Base-by-base conservation (phyloP, 1,140 invertebrate genomes). In the Drosophila rufa region DNA sequence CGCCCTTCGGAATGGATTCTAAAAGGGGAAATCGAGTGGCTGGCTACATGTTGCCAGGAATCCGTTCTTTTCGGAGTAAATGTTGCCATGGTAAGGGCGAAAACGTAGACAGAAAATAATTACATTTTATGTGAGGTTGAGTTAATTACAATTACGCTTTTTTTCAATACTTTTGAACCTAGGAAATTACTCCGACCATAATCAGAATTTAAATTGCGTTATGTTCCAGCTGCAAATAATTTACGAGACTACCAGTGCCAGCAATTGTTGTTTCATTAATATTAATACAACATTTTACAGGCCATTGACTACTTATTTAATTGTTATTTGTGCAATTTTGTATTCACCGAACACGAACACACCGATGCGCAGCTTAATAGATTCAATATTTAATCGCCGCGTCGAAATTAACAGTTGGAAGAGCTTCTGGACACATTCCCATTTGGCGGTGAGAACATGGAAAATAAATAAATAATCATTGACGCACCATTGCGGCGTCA, bases 281-380 rank as follows among this genome's bases (percentile, higher is more conserved):
- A 79, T 79, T 79, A 79, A 79, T 69, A 70, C 65, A 58, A 62
- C 58, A 64, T 79, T 79, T 79, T 46, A 78, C 76, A 57, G 51
- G 25, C 75, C 50, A 79, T 79, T 70, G 75, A 51, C 58, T 78
- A 19, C 57, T 57, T 58, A 70, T 78, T 78, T 76, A 57, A 78
- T 78, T 68, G 55, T 50, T 50, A 71, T 56, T 48, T 59, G 47
- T 40, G 22, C 22, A 15, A 12, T 66, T 67, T 48, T 47, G 17
- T 17, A 43, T 42, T 60, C 30, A 58, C 4, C n/a, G 17, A 47
- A 47, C 56, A 14, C 43, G 15, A 9, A 38, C 14, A 36, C 42
- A 43, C 19, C 19, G 70, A 50, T 42, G 40, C 25, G 40, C 40
- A 38, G 47, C 17, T 59, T 53, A 76, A 55, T 55, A 46, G 45